Evolutionary conservation across 2,797 vertebrate genomes (phyloP).

Genomic region (Poliocrania exsul): DNA sequence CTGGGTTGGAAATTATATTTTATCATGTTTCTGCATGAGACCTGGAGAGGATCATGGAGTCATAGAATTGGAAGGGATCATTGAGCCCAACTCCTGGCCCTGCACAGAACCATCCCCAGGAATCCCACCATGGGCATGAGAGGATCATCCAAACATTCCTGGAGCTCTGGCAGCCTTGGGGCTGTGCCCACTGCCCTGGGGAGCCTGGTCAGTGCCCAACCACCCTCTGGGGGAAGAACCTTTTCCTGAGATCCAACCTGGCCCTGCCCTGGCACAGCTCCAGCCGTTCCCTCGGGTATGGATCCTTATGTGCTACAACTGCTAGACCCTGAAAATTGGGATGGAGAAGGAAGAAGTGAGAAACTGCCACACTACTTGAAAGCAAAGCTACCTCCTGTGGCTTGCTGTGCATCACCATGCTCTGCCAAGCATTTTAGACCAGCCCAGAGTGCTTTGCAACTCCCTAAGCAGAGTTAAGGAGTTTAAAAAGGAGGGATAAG

Average conservation of each 20-base stretch:
- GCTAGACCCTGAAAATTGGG: neutral
- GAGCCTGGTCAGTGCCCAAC: neutral
- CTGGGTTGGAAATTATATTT: neutral
- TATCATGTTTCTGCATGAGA: neutral
- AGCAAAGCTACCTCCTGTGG: neutral
- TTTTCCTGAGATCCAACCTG: neutral
- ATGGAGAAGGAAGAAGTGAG: neutral
- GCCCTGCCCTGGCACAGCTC: neutral
- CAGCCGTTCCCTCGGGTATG: neutral
- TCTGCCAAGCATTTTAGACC: neutral
- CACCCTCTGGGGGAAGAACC: neutral
- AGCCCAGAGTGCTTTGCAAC: neutral
- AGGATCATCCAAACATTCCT: neutral
- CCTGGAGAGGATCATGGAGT: neutral
- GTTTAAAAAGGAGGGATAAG: neutral
- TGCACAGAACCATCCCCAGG: neutral
- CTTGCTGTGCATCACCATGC: neutral
- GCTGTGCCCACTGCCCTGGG: neutral
- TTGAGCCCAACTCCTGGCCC: neutral
- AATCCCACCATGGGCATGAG: neutral
- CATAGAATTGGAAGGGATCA: neutral
- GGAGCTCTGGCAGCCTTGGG: neutral
- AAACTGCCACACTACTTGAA: fast-evolving
- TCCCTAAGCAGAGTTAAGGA: neutral
- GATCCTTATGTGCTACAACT: neutral